Evolutionary conservation across 1,140 invertebrate genomes (phyloP).

Genomic region (Nephila pilipes): DNA sequence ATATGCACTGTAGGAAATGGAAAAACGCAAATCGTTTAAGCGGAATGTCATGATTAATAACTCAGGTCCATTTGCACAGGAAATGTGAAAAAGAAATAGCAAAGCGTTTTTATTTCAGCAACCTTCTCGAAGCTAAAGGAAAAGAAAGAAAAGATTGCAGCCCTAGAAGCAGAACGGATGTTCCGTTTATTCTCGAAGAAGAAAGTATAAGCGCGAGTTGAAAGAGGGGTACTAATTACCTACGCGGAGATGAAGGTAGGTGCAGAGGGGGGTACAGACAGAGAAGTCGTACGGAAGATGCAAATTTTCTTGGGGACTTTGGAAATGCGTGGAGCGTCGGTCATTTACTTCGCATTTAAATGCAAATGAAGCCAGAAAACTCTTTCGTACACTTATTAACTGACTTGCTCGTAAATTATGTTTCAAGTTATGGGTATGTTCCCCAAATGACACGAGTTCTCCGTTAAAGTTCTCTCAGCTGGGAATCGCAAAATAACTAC

Average conservation of each 20-base stretch:
- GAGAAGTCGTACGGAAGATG: conserved; percentile 42
- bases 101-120: conserved; percentile 14
- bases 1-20: conserved; percentile 13
- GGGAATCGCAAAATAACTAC: conserved; percentile 32
- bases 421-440: conserved; percentile 54
- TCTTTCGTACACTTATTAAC: conserved; percentile 53
- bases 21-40: conserved; percentile 15
- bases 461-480: conserved; percentile 9
- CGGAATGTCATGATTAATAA: conserved; percentile 25
- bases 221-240: conserved; percentile 44
- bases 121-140: background rate
- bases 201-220: conserved; percentile 49
- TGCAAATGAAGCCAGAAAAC: conserved; percentile 70
- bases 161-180: conserved; percentile 39
- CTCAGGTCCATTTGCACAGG: background rate
- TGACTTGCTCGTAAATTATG: conserved; percentile 63
- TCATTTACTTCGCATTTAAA: conserved; percentile 70
- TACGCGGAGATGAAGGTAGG: background rate
- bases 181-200: conserved; percentile 34
- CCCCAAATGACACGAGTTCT: conserved; percentile 55
- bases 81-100: conserved; percentile 21
- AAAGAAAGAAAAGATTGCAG: background rate
- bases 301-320: conserved; percentile 66
- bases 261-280: background rate
- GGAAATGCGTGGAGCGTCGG: conserved; percentile 54